Evolutionary conservation across 1,140 invertebrate genomes (phyloP).

Genomic region (Drosophila virilis): DNA sequence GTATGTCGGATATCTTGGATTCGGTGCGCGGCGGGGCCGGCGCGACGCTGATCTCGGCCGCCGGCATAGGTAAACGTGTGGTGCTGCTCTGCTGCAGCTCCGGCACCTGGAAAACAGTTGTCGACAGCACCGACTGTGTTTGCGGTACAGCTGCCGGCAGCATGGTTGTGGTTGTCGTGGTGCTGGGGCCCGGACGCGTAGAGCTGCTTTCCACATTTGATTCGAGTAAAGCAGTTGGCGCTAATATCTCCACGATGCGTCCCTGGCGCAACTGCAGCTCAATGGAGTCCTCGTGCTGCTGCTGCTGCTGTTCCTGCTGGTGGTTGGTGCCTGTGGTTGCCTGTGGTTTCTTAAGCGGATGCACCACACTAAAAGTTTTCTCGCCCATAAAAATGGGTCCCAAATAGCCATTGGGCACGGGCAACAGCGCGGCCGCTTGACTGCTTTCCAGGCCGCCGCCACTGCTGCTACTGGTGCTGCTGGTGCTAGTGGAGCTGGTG

Average conservation of each 20-base stretch:
- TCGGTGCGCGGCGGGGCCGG: conserved; percentile 57
- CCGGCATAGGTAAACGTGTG: conserved; percentile 33
- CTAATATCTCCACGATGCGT: conserved; percentile 73
- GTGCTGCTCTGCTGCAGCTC: conserved; percentile 52
- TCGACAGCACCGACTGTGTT: conserved; percentile 58
- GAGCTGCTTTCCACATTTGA: conserved; percentile 14
- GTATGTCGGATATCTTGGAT: conserved; percentile 80
- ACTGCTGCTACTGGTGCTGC: conserved; percentile 7
- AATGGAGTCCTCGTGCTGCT: conserved; percentile 49
- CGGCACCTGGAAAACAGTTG: conserved; percentile 76
- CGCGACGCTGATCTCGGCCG: conserved; percentile 23
- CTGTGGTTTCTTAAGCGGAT: conserved; percentile 59
- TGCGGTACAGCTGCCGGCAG: conserved; percentile 1
- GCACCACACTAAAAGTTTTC: conserved; percentile 67
- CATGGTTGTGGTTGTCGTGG: conserved; percentile 4
- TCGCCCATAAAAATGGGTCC: conserved; percentile 81
- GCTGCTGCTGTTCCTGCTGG: conserved; percentile 1
- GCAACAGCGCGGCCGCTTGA: conserved; percentile 22
- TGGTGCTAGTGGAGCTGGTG: neutral
- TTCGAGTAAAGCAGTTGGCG: conserved; percentile 65
- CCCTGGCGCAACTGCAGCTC: conserved; percentile 63
- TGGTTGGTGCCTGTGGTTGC: neutral
- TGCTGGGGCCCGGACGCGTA: conserved; percentile 15
- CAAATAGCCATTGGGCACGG: conserved; percentile 72
- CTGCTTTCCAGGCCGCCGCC: neutral